Evolutionary conservation across 2,797 vertebrate species (phyloP), one percentile per base, ranked within the genome.

Genomic region (Gobio occitaniae): DNA sequence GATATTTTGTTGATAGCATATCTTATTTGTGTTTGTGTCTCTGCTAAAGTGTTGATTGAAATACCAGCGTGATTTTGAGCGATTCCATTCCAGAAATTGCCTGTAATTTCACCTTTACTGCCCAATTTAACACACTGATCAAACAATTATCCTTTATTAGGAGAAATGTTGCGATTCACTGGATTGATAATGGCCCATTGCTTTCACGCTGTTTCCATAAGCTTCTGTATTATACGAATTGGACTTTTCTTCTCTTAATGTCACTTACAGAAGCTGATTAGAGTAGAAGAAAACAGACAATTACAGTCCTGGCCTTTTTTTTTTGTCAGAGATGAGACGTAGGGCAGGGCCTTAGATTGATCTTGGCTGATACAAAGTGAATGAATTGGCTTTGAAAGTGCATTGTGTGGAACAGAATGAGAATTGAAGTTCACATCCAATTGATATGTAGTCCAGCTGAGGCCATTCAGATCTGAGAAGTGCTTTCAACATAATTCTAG

Each of bases 101-200:
- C 77, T 86, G 59, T 90, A 86, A 90, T 91, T 88, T 87, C 77
- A 90, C 87, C 80, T 88, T 83, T 68, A 87, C 87, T 89, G 89
- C 84, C 85, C 84, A 90, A 91, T 91, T 91, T 87, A 89, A 86
- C 90, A 71, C 85, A 81, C 84, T 90, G 89, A 89, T 92, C 86
- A 88, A 90, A 90, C 89, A 86, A 89, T 91, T 90, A 89, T 84
- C 75, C 90, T 91, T 86, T 80, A 90, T 90, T 87, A 87, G 65
- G 29, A 25, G 61, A 83, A 88, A 82, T 84, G 84, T 86, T 52
- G 66, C 41, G 61, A 79, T 80, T 80, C 66, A 89, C 65, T 84
- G 75, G 47, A 76, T 47, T 76, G 38, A 52, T 59, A 82, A 87
- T 66, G 25, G 41, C 7, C 84, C 10, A 83, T 56, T 77, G 69